Evolutionary conservation across 2,797 vertebrate genomes (phyloP).

Genomic region (Sebastes vulpes): DNA sequence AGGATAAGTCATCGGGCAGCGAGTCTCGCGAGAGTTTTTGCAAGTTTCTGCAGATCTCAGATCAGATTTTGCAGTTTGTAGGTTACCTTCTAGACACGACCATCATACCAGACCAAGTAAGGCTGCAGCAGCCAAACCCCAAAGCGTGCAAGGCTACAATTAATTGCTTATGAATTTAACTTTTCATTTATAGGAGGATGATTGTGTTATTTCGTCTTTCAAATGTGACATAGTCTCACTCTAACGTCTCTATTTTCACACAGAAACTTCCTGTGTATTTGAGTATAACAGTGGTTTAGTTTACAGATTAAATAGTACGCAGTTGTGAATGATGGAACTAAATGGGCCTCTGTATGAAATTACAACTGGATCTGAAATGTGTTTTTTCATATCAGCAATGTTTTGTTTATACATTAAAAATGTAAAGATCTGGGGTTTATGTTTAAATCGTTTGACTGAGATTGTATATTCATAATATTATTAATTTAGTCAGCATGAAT

Average conservation of each 20-base stretch:
- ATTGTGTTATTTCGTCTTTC: not conserved
- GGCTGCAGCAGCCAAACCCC: not conserved
- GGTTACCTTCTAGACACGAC: too few species aligned
- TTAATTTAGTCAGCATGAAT: conserved; percentile 17
- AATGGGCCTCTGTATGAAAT: not conserved
- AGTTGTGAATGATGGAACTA: not conserved
- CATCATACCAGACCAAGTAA: not conserved
- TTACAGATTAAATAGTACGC: not conserved
- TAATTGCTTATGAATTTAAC: not conserved
- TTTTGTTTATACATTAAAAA: not conserved
- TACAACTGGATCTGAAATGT: not conserved
- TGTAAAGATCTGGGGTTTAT: not conserved
- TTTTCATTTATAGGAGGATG: not conserved
- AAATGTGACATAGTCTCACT: not conserved
- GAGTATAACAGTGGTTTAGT: not conserved
- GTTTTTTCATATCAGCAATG: not conserved
- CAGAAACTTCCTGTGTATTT: not conserved
- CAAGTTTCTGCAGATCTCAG: too few species aligned
- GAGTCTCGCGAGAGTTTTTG: too few species aligned
- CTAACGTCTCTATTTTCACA: not conserved
- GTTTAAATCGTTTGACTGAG: not conserved
- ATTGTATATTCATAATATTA: not conserved
- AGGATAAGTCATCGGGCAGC: too few species aligned
- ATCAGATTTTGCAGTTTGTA: too few species aligned
- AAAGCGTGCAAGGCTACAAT: not conserved